Evolutionary conservation across 2,797 vertebrate species (phyloP), one percentile per base, ranked within the genome.

Genomic region (Rallus crepitans): DNA sequence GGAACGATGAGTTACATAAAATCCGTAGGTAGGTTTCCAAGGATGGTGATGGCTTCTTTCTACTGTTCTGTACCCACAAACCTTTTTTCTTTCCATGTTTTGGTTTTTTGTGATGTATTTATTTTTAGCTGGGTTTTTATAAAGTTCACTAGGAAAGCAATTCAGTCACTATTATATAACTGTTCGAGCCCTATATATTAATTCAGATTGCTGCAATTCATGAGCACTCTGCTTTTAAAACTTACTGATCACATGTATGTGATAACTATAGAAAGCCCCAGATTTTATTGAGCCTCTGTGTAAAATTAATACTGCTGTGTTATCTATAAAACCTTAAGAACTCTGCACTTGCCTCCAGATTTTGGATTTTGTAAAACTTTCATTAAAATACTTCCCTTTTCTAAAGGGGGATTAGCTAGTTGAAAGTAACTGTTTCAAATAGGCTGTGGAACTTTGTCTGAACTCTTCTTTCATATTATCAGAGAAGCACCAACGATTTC

Each of bases 121-220:
- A 69, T 86, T 93, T 97, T 94, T 88, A 96, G 82, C 40, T 19
- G n/a, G 2, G 1, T 61, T 93, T 88, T 93, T 90, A 45, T 52
- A 28, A 84, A 88, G 65, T 83, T 87, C 48, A 47, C 53, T 77
- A 57, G n/a, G 61, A 72, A 88, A 17, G 37, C 65, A 69, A 27
- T 90, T 91, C 50, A 72, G 25, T 69, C 50, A 4, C 27, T 75
- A 17, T 89, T 90, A 86, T 8, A 8, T 81, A 85, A 88, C 83
- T 81, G 42, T 78, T 93, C 16, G 1, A 88, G 55, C 15, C 19
- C 35, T 86, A 1, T 88, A 78, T 91, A 93, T 91, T 91, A 81
- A 71, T 87, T 95, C 59, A 40, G 17, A 61, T 40, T 81, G 24
- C 69, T 84, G 59, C 55, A 91, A 61, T 93, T 92, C n/a, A 15